Base-by-base conservation (phyloP, 1,140 invertebrate genomes). In the Drosophila nigrodunni region DNA sequence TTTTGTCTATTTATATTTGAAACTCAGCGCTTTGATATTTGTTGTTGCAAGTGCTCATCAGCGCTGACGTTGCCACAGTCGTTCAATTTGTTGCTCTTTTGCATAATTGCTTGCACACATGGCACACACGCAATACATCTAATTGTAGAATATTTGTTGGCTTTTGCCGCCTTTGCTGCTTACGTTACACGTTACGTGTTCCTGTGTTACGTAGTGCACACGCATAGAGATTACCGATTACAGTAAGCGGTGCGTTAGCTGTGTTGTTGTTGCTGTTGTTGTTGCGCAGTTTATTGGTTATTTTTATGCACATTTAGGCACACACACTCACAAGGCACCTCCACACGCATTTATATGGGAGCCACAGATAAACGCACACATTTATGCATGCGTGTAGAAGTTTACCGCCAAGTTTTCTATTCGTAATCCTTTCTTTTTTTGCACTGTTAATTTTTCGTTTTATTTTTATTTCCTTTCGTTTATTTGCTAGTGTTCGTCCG, bases 181-280 rank as follows among this genome's bases (percentile, higher is more conserved):
- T 78, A 78, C 80, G 80, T 82, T 86, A 86, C 82, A 78, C 80
- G 80, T 82, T 86, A 86, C 82, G 82, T 87, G 54, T 54, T 52
- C 34, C 49, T 35, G n/a, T 62, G 13, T 70, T 74, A 74, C 72
- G 72, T 74, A 62, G 41, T 64, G 46, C 58, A 76, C 58, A 76
- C 68, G 68, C 75, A 74, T 69, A 69, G 64, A 73, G 61, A 74
- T 65, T 64, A 65, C 55, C 55, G 66, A 74, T 65, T 70, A 74
- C 73, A 60, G 72, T 65, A 62, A 70, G 41, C 67, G 52, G 65
- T 68, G 39, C 30, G 21, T 64, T 66, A 67, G 62, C 67, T 61
- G 77, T 61, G 72, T 61, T 74, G 46, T 80, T 83, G 50, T 61
- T 74, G 46, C 77, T 83, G 50, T 78, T 65, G 59, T 54, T 83